A percentile compares a stretch with the other conserved stretches of the same genome.
These are phyloP conservation scores for Slavum lentiscoides DNA, from an alignment of 2,888 invertebrate genomes.

Conservation along the genomic window DNA sequence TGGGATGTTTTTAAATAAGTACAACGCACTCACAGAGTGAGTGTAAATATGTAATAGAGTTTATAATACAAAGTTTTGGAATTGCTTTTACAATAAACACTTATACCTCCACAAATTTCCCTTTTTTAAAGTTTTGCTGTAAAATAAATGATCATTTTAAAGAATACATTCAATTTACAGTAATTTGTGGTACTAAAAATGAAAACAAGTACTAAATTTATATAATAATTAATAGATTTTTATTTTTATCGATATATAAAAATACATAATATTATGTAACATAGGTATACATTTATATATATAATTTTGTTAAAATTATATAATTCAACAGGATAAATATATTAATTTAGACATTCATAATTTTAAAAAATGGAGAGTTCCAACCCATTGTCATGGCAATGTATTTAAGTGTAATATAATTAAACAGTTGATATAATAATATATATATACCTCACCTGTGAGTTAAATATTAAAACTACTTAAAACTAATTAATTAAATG, in stretches of 20 bases:
- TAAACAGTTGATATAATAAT: background rate
- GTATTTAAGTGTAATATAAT: background rate
- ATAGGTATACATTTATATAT: background rate
- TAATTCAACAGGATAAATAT: background rate
- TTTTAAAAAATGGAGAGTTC: background rate
- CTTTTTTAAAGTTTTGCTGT: too few species aligned
- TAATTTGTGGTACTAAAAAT: background rate
- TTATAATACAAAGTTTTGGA: too few species aligned
- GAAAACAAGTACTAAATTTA: background rate
- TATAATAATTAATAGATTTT: background rate
- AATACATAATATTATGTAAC: background rate
- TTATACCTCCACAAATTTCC: too few species aligned
- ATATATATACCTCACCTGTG: too few species aligned
- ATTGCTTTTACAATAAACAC: too few species aligned
- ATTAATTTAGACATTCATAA: slow-evolving; percentile 7
- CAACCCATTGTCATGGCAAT: slow-evolving; percentile 19
- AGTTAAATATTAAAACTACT: too few species aligned
- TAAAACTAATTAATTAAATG: background rate
- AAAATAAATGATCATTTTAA: too few species aligned
- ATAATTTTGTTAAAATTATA: background rate
- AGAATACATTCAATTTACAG: too few species aligned
- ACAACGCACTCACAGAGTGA: too few species aligned
- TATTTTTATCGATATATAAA: slow-evolving; percentile 8
- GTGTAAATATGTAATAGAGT: too few species aligned
- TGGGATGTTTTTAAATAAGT: too few species aligned